Evolutionary conservation across 2,888 invertebrate species (phyloP).

Genomic region (Lasioglossum oenotherae): DNA sequence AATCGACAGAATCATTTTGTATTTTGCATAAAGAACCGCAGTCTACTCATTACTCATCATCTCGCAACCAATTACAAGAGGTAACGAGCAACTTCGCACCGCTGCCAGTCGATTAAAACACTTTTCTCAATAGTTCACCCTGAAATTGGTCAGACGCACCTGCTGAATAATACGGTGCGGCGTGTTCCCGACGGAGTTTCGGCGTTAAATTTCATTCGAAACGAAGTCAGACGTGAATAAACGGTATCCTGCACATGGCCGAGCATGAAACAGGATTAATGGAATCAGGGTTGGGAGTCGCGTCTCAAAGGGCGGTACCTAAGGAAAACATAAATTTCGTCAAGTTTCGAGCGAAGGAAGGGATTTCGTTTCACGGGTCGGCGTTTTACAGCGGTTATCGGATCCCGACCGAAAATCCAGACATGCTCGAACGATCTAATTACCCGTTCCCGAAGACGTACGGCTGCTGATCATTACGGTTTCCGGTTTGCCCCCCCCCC

Average conservation of each 20-base stretch:
- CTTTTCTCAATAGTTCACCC: not conserved
- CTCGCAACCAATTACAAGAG: not conserved
- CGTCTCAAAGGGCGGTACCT: not conserved
- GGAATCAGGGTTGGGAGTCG: not conserved
- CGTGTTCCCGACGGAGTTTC: not conserved
- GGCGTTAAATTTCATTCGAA: not conserved
- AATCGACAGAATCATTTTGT: too few species aligned
- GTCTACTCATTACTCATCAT: not conserved
- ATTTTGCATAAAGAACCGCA: too few species aligned
- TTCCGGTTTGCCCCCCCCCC: not conserved
- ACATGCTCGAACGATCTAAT: constrained; percentile 7
- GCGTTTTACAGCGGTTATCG: not conserved
- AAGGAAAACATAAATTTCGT: constrained; percentile 25
- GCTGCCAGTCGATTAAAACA: not conserved
- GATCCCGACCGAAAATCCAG: constrained; percentile 16
- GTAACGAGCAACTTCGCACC: not conserved
- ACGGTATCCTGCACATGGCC: not conserved
- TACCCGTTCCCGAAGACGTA: constrained; percentile 6
- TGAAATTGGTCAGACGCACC: not conserved
- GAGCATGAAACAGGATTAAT: not conserved
- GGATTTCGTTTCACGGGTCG: constrained; percentile 6
- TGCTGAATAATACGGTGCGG: not conserved
- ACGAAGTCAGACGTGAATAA: not conserved
- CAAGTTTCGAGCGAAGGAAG: not conserved
- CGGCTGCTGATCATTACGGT: not conserved